Evolutionary conservation across 2,113 vertebrate species (phyloP).

Genomic region (Callithrix jacchus): DNA sequence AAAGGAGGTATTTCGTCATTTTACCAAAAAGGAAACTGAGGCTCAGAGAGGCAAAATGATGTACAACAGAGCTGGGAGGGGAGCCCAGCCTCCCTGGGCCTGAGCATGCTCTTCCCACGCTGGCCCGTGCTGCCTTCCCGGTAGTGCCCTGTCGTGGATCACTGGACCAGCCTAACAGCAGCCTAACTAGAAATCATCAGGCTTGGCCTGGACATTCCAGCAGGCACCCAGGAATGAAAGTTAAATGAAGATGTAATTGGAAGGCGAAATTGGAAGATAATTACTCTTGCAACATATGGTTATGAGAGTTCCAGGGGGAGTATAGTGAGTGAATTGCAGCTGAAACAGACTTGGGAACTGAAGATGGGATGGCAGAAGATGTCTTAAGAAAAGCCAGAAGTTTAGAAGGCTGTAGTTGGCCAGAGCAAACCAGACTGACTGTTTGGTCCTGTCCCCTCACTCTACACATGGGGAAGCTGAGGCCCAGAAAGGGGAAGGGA

Average conservation of each 20-base stretch:
- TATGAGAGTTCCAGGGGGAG: not conserved
- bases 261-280: slow-evolving; percentile 68
- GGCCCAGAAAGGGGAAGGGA: not conserved
- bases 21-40: slow-evolving; percentile 9
- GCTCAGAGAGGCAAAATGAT: not conserved
- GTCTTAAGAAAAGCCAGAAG: not conserved
- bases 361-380: not conserved
- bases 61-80: not conserved
- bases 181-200: slow-evolving; percentile 58
- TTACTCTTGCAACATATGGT: slow-evolving; percentile 57
- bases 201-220: slow-evolving; percentile 10
- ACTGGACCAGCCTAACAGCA: not conserved
- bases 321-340: not conserved
- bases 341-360: not conserved
- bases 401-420: not conserved
- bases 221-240: slow-evolving; percentile 11
- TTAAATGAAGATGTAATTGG: slow-evolving; percentile 65
- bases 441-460: not conserved
- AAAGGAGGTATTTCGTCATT: not conserved
- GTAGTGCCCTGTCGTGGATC: not conserved
- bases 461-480: not conserved
- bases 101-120: rapidly evolving
- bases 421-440: not conserved
- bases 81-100: not conserved
- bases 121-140: not conserved